Percentiles rank a stretch among this genome's conserved stretches.
phyloP scores from a whole-genome alignment of 2,113 vertebrate species.

The Gnathonemus echidnorhynchus region DNA sequence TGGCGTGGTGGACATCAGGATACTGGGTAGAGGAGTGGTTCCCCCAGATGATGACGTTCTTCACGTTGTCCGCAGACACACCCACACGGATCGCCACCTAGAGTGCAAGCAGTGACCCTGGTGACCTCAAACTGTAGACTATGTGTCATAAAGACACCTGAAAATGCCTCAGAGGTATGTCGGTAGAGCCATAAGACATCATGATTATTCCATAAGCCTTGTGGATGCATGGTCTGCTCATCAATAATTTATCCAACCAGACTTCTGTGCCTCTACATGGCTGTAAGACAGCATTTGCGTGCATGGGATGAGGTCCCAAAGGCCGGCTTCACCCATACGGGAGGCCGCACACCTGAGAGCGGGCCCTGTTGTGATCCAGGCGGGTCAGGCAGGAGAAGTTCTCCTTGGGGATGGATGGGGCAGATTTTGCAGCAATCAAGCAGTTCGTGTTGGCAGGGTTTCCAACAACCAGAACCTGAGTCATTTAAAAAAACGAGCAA shows the following conservation, averaged over 20 bases:
- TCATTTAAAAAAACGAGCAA: background rate
- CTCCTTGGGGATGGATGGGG: constrained; percentile 80
- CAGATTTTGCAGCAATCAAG: constrained; percentile 74
- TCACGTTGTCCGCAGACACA: constrained; percentile 65
- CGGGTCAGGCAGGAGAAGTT: constrained; percentile 84
- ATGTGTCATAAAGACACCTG: background rate
- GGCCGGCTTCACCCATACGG: background rate
- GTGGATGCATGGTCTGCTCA: background rate
- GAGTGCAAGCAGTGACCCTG: background rate
- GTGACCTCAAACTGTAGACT: background rate
- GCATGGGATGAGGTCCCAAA: background rate
- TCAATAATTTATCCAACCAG: background rate
- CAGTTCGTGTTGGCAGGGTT: constrained; percentile 87
- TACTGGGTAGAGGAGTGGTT: constrained; percentile 86
- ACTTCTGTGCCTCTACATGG: background rate
- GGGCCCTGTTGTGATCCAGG: constrained; percentile 80
- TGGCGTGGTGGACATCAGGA: constrained; percentile 74
- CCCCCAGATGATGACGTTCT: constrained; percentile 84
- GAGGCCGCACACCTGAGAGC: constrained; percentile 64
- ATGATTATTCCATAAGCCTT: background rate
- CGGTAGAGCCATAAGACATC: background rate
- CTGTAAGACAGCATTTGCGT: background rate
- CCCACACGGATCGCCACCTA: constrained; percentile 75
- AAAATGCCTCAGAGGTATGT: background rate
- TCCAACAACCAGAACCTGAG: constrained; percentile 76